These are phyloP conservation scores for Gastrophysa polygoni DNA, from an alignment of 2,888 invertebrate genomes.

Conservation along the genomic window DNA sequence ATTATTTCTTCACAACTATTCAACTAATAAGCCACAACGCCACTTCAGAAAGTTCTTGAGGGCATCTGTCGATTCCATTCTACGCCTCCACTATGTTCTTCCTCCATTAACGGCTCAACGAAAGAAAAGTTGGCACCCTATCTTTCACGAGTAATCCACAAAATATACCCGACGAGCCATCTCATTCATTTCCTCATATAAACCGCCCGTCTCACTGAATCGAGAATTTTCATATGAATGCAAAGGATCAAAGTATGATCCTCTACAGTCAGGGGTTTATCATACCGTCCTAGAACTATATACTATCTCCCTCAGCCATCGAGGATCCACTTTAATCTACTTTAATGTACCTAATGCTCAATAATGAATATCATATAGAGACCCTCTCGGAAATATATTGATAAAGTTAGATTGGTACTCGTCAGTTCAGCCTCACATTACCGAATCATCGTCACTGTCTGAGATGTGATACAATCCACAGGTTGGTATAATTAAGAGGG, in stretches of 20 bases:
- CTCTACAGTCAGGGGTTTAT: constrained; percentile 28
- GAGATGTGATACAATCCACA: background rate
- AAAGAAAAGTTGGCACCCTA: background rate
- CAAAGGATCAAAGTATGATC: constrained; percentile 27
- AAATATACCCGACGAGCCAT: constrained; percentile 24
- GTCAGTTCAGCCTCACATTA: background rate
- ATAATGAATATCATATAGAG: constrained; percentile 30
- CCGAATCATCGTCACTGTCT: background rate
- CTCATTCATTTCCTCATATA: constrained; percentile 24
- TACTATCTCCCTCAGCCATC: constrained; percentile 25
- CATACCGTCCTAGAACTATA: constrained; percentile 18
- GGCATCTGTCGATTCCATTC: background rate
- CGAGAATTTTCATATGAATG: constrained; percentile 30
- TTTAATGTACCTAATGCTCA: constrained; percentile 32
- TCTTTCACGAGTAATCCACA: constrained; percentile 14
- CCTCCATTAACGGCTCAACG: background rate
- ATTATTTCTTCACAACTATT: background rate
- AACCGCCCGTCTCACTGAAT: constrained; percentile 20
- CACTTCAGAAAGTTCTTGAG: background rate
- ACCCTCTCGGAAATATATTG: constrained; percentile 26
- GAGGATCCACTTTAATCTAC: constrained; percentile 29
- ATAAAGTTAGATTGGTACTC: constrained; percentile 32
- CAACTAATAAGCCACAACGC: background rate
- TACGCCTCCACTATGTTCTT: background rate
- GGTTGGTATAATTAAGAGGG: background rate